These are phyloP conservation scores for Spea hammondii DNA, from an alignment of 2,797 vertebrate species.

Conservation along the genomic window DNA sequence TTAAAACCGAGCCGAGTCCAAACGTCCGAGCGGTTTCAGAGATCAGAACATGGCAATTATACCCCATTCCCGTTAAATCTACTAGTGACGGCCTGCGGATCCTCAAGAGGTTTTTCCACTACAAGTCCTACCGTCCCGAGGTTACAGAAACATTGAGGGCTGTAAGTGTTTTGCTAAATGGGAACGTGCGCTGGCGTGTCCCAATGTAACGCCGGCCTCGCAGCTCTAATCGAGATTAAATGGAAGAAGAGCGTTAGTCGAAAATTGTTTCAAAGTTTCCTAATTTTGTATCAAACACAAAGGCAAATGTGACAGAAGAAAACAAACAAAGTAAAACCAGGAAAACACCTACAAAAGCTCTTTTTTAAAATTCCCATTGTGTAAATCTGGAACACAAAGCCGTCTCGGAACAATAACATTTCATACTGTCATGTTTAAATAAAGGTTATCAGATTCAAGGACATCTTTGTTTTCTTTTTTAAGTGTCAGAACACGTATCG, in stretches of 20 bases:
- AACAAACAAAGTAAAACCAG: slow-evolving; percentile 10
- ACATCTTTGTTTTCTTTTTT: slow-evolving; percentile 63
- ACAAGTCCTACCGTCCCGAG: too few relatives aligned
- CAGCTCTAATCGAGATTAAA: too few relatives aligned
- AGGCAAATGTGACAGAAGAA: background rate
- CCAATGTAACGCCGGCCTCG: too few relatives aligned
- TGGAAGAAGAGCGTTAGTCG: too few relatives aligned
- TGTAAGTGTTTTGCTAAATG: too few relatives aligned
- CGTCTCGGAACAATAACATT: slow-evolving; percentile 78
- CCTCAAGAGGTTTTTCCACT: too few relatives aligned
- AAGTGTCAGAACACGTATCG: slow-evolving; percentile 67
- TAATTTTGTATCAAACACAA: background rate
- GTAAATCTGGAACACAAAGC: slow-evolving; percentile 28
- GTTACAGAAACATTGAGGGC: too few relatives aligned
- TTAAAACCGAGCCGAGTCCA: background rate
- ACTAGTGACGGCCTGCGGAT: too few relatives aligned
- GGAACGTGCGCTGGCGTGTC: too few relatives aligned
- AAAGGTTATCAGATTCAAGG: slow-evolving; percentile 68
- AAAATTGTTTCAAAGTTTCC: background rate
- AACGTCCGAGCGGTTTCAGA: background rate
- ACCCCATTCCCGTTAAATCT: too few relatives aligned
- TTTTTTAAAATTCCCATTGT: slow-evolving; percentile 38
- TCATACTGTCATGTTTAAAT: slow-evolving; percentile 74
- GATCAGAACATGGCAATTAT: too few relatives aligned
- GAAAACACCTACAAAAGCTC: slow-evolving; percentile 15